Conservation (phyloP, 1,140 invertebrate genomes). For the Trichonephila clavipes region DNA sequence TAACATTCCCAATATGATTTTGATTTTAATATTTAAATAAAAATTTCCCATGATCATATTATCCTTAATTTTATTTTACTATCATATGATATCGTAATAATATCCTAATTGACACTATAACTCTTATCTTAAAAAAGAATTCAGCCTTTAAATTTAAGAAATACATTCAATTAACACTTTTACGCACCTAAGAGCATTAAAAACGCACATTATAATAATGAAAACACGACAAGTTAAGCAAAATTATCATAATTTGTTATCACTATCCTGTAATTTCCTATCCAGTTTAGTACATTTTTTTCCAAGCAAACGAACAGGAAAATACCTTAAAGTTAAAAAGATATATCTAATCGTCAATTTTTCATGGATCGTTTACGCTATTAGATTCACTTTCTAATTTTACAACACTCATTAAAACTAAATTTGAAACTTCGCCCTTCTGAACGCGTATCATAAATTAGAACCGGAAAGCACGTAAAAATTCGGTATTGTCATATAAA, state of each 20-base stretch:
- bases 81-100: too few species aligned
- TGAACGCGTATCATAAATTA: conserved; percentile 20
- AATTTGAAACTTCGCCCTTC: background rate
- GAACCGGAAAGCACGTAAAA: background rate
- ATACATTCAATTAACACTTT: too few species aligned
- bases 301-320: background rate
- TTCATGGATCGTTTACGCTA: background rate
- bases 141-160: too few species aligned
- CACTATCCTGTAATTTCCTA: background rate
- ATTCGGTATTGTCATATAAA: conserved; percentile 15
- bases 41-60: too few species aligned
- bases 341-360: background rate
- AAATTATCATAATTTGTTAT: background rate
- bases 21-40: too few species aligned
- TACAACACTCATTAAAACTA: conserved; percentile 12
- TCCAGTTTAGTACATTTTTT: background rate
- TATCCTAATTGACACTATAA: too few species aligned
- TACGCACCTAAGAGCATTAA: too few species aligned
- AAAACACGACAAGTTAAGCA: background rate
- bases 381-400: background rate
- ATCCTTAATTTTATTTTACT: too few species aligned
- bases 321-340: background rate
- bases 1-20: too few species aligned
- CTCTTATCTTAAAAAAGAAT: too few species aligned
- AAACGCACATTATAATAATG: too few species aligned